Conservation (phyloP, 2,888 invertebrate genomes). For the Lomographa bimaculata region DNA sequence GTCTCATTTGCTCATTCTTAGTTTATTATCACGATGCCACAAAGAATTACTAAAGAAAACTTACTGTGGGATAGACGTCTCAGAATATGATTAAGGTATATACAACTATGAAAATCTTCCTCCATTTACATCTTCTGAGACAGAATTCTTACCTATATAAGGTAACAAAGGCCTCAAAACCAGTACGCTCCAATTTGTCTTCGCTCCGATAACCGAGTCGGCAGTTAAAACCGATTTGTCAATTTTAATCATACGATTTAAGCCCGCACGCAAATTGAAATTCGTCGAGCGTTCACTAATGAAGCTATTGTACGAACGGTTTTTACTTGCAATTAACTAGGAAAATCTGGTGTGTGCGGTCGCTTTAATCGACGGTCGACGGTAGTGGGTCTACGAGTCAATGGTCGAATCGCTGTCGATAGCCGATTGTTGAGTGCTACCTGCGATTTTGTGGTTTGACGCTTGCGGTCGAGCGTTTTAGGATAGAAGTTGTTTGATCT, state of each 20-base stretch:
- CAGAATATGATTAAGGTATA: too few relatives aligned
- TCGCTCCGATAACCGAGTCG: constrained; percentile 14
- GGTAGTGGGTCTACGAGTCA: constrained; percentile 5
- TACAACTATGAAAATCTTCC: too few relatives aligned
- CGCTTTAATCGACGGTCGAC: constrained; percentile 46
- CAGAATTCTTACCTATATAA: too few relatives aligned
- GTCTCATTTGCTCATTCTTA: too few relatives aligned
- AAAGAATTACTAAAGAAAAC: too few relatives aligned
- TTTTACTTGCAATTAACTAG: constrained; percentile 66
- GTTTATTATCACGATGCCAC: too few relatives aligned
- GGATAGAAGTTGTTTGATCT: too few relatives aligned
- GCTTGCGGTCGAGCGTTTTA: constrained; percentile 16
- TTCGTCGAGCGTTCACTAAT: constrained; percentile 51
- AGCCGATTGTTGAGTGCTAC: constrained; percentile 40
- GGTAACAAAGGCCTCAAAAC: constrained; percentile 6
- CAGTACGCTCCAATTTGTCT: constrained; percentile 1
- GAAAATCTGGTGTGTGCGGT: constrained; percentile 55
- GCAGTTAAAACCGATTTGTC: constrained; percentile 43
- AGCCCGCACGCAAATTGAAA: constrained; percentile 53
- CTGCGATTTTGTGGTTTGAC: constrained; percentile 34
- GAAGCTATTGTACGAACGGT: constrained; percentile 59
- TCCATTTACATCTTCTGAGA: too few relatives aligned
- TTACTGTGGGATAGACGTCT: too few relatives aligned
- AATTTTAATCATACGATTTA: constrained; percentile 50
- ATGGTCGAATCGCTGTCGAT: constrained; percentile 33